Evolutionary conservation across 2,797 vertebrate genomes (phyloP).

Genomic region (Mormyrops attenuatus): DNA sequence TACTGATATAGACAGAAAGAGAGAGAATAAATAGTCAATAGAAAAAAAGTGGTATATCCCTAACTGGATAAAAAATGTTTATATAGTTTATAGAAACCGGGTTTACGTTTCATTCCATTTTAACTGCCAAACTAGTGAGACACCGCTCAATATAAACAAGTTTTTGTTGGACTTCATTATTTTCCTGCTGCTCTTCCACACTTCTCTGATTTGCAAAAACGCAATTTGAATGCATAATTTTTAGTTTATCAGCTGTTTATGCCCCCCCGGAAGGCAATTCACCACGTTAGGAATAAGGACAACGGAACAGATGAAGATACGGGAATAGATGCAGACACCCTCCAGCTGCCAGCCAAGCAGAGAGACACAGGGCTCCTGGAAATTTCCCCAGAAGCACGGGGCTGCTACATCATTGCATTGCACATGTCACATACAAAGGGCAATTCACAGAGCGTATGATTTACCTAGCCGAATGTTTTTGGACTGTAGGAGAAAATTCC

Average conservation of each 20-base stretch:
- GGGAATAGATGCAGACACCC: not conserved
- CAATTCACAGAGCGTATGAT: not conserved
- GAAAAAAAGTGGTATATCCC: not conserved
- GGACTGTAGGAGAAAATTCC: too few relatives aligned
- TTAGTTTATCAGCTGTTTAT: not conserved
- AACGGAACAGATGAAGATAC: not conserved
- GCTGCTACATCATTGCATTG: not conserved
- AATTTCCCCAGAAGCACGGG: not conserved
- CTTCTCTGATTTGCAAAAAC: not conserved
- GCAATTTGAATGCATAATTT: not conserved
- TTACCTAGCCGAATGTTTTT: not conserved
- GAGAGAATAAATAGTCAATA: not conserved
- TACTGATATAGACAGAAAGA: not conserved
- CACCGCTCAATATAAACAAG: not conserved
- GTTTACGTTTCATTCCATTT: not conserved
- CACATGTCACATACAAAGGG: not conserved
- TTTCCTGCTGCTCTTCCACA: not conserved
- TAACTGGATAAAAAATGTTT: not conserved
- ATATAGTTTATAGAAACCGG: not conserved
- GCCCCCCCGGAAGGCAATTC: not conserved
- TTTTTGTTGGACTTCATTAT: not conserved
- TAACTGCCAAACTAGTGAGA: not conserved
- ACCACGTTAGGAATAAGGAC: not conserved
- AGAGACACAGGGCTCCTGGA: not conserved
- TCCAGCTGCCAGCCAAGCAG: not conserved